Base-by-base conservation (phyloP, 2,888 invertebrate genomes). In the Zaprionus lineosus region DNA sequence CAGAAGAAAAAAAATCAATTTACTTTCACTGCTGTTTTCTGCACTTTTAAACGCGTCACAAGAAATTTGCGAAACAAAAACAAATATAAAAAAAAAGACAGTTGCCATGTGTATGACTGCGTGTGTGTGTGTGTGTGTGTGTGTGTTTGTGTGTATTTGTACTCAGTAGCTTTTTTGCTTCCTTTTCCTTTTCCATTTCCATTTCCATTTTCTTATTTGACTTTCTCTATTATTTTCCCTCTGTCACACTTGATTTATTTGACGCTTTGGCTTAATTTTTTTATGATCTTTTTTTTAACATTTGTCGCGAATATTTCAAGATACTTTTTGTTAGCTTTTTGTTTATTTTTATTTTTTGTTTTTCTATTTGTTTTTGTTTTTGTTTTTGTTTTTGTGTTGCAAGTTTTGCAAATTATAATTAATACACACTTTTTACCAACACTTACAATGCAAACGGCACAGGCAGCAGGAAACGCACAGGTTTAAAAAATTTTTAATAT, bases 1-100 rank as follows among this genome's bases (percentile, higher is more conserved):
- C n/a, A 56, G 65, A 60, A 69, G 24, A 82, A 84, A 81, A 84
- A 84, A 84, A 81, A 81, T 84, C 75, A 75, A 84, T 83, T 81
- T 75, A 21, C 58, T 60, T 57, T 81, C 78, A 78, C 73, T 65
- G 73, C 70, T 64, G 28, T 81, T 81, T 81, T 84, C 84, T 78
- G 82, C 84, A 78, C 84, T 81, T 68, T 84, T 81, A 36, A 76
- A 74, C 82, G 77, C 77, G 78, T 78, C 78, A 78, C 67, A 50
- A 50, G 36, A 63, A 73, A 73, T 78, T 70, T 71, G 71, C 60
- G 39, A 68, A 28, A 55, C 50, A 53, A 16, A 28, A 26, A 39
- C 50, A 58, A 60, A 63, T 60, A 24, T 2, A 24, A 24, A 24
- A 6, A 24, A 24, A n/a, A n/a, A n/a, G n/a, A n/a, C n/a, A n/a